Base-by-base conservation (phyloP, 2,888 invertebrate genomes). In the Ochropleura leucogaster region DNA sequence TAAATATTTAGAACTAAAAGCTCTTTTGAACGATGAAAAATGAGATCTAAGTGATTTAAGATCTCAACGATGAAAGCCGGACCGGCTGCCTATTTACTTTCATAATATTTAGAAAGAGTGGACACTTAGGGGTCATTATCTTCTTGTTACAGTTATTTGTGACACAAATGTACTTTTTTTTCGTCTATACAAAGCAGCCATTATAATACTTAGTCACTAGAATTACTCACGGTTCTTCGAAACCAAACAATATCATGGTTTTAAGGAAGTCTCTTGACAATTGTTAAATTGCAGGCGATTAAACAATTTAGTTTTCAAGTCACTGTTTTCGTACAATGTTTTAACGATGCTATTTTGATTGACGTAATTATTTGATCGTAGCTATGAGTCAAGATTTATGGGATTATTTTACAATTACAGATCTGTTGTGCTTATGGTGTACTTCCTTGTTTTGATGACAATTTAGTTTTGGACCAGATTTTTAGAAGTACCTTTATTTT, bases 251-350 rank as follows among this genome's bases (percentile, higher is more conserved):
- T 60, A 55, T 42, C 18, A 55, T 44, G 20, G 16, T 57, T 57
- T 64, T 68, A 59, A 85, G 83, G 88, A 89, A 87, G 79, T 74
- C 68, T 72, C 63, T 79, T 65, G 67, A 87, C 88, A 90, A 92
- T 95, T 95, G 92, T 93, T 91, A 95, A 94, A 95, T 94, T 90
- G 91, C 69, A 74, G 70, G 66, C 92, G 91, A 86, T 91, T 89
- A 87, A 88, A 87, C 89, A 89, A 90, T 91, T 90, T 76, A 63
- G 59, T 73, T 68, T 82, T 65, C 60, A 73, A 77, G 68, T 76
- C 44, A 65, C 42, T 85, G 82, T 88, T 89, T 93, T 92, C 88
- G 85, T 83, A 81, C 91, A 91, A 78, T 8, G 60, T 18, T 62
- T 16, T 57, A 72, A 55, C 68, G 67, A 49, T 64, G 78, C 74